Base-by-base conservation (phyloP, 2,888 invertebrate genomes). In the Chaetogeoica ovagalla region DNA sequence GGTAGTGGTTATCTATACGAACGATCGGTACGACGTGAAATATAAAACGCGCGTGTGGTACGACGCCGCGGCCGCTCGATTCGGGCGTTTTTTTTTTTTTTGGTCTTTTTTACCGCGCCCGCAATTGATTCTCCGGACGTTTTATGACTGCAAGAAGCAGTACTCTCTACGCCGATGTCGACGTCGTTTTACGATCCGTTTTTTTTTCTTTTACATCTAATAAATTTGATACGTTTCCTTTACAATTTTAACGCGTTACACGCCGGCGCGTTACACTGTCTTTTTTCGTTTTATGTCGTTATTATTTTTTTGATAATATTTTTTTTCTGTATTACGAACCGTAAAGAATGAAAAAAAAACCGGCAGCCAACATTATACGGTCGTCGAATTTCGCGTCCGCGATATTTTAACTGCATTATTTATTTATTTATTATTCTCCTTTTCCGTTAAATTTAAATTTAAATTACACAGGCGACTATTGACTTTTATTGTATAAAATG, bases 101-200 rank as follows among this genome's bases (percentile, higher is more conserved):
- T n/a, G n/a, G n/a, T n/a, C 9, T 39, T 21, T 23, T n/a, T 71
- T 60, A 30, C 72, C 62, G 48, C 8, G 39, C 62, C 23, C 8
- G 30, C 73, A 63, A 63, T 73, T 73, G 62, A 63, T 73, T 62
- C 48, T 59, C 48, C 8, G 30, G 13, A n/a, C n/a, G 13, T 62
- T 72, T 72, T 62, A 72, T 23, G 43, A 43, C 71, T 23, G 4
- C 30, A 30, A 1, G 4, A 1, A 2, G 30, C 30, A 30, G 30
- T 4, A 21, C 59, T 39, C 59, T 39, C 65, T 17, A 21, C 17
- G 19, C 21, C 30, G 30, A 1, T 4, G 30, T 30, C 30, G 30
- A 1, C 17, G 23, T 37, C 17, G 37, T 74, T 65, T 74, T 75
- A 66, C 43, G 66, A 59, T 17, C 68, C 37, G 57, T 57, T 37